A percentile compares a stretch with the other conserved stretches of the same genome.
Evolutionary conservation across 2,113 vertebrate species (phyloP).

Genomic region (Verasper variegatus): DNA sequence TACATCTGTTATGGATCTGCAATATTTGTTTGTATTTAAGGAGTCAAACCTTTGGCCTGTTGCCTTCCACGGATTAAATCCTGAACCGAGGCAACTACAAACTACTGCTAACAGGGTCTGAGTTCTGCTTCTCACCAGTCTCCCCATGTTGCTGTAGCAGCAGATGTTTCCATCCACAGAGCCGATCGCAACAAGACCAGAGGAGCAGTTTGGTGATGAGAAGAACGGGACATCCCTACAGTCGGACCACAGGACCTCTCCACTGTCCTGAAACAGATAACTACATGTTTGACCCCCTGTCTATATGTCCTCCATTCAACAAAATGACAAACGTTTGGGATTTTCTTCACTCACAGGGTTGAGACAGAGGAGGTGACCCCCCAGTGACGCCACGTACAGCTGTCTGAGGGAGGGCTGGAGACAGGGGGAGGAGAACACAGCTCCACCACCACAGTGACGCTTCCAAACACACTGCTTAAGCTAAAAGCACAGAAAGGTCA

Average conservation of each 20-base stretch:
- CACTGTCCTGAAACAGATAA: slow-evolving; percentile 79
- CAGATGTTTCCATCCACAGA: slow-evolving; percentile 91
- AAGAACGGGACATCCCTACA: slow-evolving; percentile 88
- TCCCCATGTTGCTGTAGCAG: slow-evolving; percentile 86
- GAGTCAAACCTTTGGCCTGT: not conserved
- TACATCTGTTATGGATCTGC: too few species aligned
- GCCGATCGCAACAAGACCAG: slow-evolving; percentile 82
- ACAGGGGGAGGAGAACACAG: slow-evolving; percentile 92
- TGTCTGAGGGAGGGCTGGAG: slow-evolving; percentile 79
- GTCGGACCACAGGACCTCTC: slow-evolving; percentile 85
- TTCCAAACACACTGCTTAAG: slow-evolving; percentile 87
- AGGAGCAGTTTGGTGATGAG: slow-evolving; percentile 88
- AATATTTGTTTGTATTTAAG: too few species aligned
- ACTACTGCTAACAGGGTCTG: not conserved
- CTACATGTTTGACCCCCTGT: not conserved
- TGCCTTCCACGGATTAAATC: not conserved
- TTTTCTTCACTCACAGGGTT: slow-evolving; percentile 82
- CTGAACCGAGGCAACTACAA: not conserved
- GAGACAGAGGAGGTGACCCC: slow-evolving; percentile 86
- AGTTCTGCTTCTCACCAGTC: slow-evolving; percentile 82
- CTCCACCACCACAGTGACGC: slow-evolving; percentile 84
- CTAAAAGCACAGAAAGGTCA: slow-evolving; percentile 71
- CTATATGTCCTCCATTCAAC: not conserved
- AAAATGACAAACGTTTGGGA: not conserved
- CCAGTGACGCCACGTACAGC: slow-evolving; percentile 89